Evolutionary conservation across 1,140 invertebrate species (phyloP).

Genomic region (Bombus pascuorum): DNA sequence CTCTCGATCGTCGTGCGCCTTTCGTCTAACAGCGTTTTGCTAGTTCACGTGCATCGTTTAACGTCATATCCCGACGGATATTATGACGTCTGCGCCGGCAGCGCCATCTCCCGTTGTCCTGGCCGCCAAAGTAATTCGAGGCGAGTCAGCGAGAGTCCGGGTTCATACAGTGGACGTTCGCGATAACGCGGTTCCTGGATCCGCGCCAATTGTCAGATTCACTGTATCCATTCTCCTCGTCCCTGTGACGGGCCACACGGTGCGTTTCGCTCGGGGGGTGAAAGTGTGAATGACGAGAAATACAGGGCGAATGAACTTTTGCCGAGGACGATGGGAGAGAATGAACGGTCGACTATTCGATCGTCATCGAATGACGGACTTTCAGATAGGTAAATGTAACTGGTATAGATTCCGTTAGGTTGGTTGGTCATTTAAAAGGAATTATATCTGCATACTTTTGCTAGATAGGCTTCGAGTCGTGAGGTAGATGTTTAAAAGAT

Average conservation of each 20-base stretch:
- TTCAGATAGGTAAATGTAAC: background rate
- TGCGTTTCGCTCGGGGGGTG: background rate
- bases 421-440: background rate
- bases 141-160: slow-evolving; percentile 50
- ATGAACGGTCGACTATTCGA: background rate
- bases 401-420: background rate
- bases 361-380: background rate
- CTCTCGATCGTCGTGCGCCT: slow-evolving; percentile 39
- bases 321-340: background rate
- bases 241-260: background rate
- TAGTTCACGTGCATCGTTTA: slow-evolving; percentile 38
- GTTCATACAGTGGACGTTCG: slow-evolving; percentile 34
- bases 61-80: slow-evolving; percentile 62
- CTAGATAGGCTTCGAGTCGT: no score
- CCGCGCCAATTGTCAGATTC: slow-evolving; percentile 44
- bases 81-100: slow-evolving; percentile 60
- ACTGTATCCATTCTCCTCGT: background rate
- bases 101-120: slow-evolving; percentile 28
- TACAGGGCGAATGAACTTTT: background rate
- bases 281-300: slow-evolving; percentile 10
- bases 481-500: no score
- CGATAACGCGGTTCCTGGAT: slow-evolving; percentile 60
- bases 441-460: background rate
- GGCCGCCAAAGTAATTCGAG: slow-evolving; percentile 49
- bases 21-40: slow-evolving; percentile 23